Evolutionary conservation across 1,140 invertebrate genomes (phyloP).

Genomic region (Fopius arisanus): DNA sequence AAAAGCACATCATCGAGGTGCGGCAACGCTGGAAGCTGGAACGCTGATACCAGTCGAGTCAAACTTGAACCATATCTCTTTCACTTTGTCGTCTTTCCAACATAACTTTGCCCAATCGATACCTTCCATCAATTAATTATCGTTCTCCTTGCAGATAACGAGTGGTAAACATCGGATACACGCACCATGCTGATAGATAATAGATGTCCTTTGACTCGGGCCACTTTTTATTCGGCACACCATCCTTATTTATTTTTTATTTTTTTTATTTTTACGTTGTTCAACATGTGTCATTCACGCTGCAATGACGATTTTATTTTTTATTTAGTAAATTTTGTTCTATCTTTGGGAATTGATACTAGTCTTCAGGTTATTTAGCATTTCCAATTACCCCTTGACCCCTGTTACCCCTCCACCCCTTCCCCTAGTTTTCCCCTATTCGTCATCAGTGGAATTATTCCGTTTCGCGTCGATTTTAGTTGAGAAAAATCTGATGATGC

Average conservation of each 20-base stretch:
- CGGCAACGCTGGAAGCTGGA: conserved; percentile 28
- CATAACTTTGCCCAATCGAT: conserved; percentile 12
- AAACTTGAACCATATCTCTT: conserved; percentile 3
- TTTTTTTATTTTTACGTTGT: background rate
- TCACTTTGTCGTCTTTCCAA: background rate
- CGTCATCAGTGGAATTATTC: no score
- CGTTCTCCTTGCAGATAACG: background rate
- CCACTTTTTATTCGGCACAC: no score
- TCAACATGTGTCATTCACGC: background rate
- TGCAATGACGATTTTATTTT: no score
- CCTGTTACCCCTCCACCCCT: no score
- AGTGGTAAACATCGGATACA: conserved; percentile 11
- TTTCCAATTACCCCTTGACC: no score
- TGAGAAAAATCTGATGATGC: no score
- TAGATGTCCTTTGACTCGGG: background rate
- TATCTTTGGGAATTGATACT: no score
- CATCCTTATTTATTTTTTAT: no score
- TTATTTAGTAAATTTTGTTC: no score
- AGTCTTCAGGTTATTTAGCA: no score
- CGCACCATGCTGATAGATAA: conserved; percentile 9
- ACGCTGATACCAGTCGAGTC: background rate
- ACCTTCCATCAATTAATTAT: background rate
- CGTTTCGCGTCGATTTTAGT: no score
- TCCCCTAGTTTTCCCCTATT: no score
- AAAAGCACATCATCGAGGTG: background rate